phyloP scores from a whole-genome alignment of 1,140 invertebrate genomes.

The Drosophila tani region DNA sequence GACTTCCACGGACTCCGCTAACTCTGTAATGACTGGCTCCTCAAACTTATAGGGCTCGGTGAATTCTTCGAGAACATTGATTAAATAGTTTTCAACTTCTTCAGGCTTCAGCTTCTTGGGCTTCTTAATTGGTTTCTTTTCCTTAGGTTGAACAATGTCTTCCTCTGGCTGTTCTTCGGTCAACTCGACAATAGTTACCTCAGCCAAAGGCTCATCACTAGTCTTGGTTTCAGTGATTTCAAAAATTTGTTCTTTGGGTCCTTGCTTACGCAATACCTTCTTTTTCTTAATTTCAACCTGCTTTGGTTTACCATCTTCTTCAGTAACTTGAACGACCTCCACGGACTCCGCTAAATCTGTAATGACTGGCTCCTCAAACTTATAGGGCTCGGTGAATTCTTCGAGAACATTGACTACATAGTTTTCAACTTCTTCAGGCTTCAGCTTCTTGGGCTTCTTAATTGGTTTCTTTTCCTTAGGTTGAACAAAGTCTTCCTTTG shows the following conservation, averaged over 20 bases:
- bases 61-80: conserved; percentile 71
- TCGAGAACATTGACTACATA: conserved; percentile 51
- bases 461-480: conserved; percentile 25
- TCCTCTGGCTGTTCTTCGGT: conserved; percentile 13
- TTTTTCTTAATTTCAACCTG: conserved; percentile 51
- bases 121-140: conserved; percentile 32
- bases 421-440: conserved; percentile 48
- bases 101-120: conserved; percentile 61
- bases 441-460: conserved; percentile 60
- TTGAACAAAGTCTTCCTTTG: not conserved
- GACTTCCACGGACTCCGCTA: conserved; percentile 45
- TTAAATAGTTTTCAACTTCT: conserved; percentile 60
- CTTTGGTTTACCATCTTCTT: conserved; percentile 41
- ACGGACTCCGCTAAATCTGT: conserved; percentile 51
- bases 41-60: conserved; percentile 29
- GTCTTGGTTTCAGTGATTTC: conserved; percentile 58
- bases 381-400: conserved; percentile 39
- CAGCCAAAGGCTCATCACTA: conserved; percentile 56
- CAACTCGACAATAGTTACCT: conserved; percentile 56
- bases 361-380: conserved; percentile 39
- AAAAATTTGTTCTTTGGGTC: conserved; percentile 47
- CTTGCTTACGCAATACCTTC: conserved; percentile 54
- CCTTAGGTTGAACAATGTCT: not conserved
- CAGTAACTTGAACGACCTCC: conserved; percentile 25
- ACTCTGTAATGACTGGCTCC: conserved; percentile 46